phyloP scores from a whole-genome alignment of 2,113 vertebrate species.

The Entomyzon cyanotis region DNA sequence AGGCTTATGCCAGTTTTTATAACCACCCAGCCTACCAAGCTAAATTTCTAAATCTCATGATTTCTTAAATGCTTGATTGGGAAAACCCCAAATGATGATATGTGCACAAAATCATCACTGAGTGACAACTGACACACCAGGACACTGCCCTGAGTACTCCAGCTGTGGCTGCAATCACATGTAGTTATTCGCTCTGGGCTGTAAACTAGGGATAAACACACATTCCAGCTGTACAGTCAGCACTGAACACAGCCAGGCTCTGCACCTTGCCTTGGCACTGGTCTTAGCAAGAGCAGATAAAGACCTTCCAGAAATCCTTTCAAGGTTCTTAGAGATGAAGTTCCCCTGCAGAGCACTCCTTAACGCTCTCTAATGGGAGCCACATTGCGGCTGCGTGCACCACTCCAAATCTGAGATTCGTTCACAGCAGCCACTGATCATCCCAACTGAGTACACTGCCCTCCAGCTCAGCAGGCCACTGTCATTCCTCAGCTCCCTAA shows the following conservation, averaged over 20 bases:
- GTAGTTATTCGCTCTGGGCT: not conserved
- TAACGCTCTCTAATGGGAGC: not conserved
- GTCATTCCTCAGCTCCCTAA: not conserved
- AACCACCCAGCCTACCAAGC: not conserved
- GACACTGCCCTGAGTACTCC: not conserved
- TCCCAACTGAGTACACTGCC: not conserved
- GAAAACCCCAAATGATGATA: not conserved
- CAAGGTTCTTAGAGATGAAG: not conserved
- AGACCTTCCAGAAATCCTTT: not conserved
- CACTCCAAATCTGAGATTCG: not conserved
- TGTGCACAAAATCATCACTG: not conserved
- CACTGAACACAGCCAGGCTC: not conserved
- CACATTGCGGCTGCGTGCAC: not conserved
- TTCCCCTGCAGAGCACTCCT: fast-evolving
- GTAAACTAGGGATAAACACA: not conserved
- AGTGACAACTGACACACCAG: not conserved
- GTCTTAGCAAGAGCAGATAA: not conserved
- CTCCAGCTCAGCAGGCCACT: not conserved
- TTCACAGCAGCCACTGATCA: not conserved
- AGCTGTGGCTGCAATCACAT: not conserved
- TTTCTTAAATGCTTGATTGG: not conserved
- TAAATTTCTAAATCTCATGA: not conserved
- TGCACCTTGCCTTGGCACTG: not conserved
- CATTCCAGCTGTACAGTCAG: not conserved
- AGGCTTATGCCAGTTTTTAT: not conserved